Evolutionary conservation across 2,888 invertebrate genomes (phyloP).

Genomic region (Oscheius sp.): DNA sequence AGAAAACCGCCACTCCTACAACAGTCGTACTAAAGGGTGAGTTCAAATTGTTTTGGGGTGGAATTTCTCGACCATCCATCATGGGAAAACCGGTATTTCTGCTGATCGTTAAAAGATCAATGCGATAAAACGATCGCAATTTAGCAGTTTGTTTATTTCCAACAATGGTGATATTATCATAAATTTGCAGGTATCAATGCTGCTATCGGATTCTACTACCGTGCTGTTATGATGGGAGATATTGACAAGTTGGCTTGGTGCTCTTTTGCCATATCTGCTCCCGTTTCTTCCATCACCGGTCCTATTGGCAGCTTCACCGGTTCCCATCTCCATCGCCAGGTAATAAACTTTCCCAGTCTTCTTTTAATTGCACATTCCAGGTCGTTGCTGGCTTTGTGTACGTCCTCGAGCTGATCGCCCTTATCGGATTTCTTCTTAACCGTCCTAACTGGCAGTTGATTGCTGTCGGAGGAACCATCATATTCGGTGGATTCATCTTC

Average conservation of each 20-base stretch:
- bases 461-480: conserved; percentile 24
- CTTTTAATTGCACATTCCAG: conserved; percentile 14
- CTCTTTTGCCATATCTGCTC: conserved; percentile 54
- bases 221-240: conserved; percentile 61
- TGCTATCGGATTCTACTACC: conserved; percentile 63
- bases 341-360: conserved; percentile 10
- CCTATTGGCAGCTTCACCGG: conserved; percentile 64
- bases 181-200: conserved; percentile 55
- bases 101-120: conserved; percentile 7
- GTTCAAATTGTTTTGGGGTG: too few relatives aligned
- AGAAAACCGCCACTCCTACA: conserved; percentile 70
- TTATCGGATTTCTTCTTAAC: conserved; percentile 29
- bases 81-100: neutral
- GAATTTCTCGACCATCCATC: neutral
- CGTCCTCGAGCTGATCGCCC: conserved; percentile 21
- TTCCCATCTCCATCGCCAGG: conserved; percentile 64
- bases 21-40: conserved; percentile 70
- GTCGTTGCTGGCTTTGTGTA: conserved; percentile 31
- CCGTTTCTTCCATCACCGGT: conserved; percentile 57
- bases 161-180: neutral
- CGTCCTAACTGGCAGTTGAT: conserved; percentile 35
- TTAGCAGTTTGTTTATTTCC: neutral
- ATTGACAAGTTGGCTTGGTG: conserved; percentile 58
- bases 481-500: conserved; percentile 33
- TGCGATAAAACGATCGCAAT: neutral